A percentile compares a stretch with the other conserved stretches of the same genome.
These are phyloP conservation scores for Hymenopus coronatus DNA, from an alignment of 2,888 invertebrate genomes.

Conservation along the genomic window DNA sequence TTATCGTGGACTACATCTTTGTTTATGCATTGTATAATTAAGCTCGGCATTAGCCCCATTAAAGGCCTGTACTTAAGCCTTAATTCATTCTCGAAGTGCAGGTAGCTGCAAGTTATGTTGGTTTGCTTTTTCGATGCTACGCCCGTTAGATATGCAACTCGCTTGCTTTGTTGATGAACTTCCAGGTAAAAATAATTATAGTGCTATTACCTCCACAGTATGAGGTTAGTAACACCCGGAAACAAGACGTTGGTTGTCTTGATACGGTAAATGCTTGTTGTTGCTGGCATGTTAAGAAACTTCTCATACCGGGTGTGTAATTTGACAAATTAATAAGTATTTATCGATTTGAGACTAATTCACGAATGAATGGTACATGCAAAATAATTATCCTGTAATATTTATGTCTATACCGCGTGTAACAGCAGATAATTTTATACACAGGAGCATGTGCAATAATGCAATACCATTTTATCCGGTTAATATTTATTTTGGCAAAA, in stretches of 20 bases:
- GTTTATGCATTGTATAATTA: conserved; percentile 5
- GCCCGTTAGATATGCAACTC: neutral
- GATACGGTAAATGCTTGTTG: too few species aligned
- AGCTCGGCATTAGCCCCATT: neutral
- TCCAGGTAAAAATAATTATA: neutral
- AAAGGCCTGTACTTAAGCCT: conserved; percentile 1
- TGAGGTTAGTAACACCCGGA: neutral
- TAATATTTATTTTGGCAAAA: too few species aligned
- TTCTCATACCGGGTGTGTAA: too few species aligned
- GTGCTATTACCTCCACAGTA: neutral
- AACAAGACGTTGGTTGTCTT: neutral
- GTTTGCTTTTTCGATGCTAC: neutral
- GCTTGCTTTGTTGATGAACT: neutral
- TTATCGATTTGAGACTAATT: too few species aligned
- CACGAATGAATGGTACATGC: too few species aligned
- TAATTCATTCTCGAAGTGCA: neutral
- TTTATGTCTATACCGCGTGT: too few species aligned
- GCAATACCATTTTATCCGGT: too few species aligned
- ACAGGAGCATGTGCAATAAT: too few species aligned
- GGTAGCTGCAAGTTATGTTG: neutral
- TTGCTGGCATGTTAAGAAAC: too few species aligned
- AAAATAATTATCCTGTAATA: too few species aligned
- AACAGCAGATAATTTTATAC: too few species aligned
- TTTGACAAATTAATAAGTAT: too few species aligned
- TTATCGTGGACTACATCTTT: neutral